These are phyloP conservation scores for Oreochromis mossambicus DNA, from an alignment of 2,797 vertebrate genomes.

Conservation along the genomic window DNA sequence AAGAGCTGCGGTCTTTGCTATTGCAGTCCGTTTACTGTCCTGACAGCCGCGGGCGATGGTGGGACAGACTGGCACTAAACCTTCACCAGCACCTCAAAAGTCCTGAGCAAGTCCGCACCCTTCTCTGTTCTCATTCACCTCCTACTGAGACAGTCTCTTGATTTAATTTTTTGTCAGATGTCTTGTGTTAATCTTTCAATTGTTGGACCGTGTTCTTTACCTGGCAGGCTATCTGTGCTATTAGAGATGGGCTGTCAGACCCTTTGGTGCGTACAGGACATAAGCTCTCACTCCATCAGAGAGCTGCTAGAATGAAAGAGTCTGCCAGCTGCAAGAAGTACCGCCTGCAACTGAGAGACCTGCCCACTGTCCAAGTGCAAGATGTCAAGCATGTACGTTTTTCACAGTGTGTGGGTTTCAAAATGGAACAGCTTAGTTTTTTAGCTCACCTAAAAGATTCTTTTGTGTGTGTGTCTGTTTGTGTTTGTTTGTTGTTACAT, in stretches of 20 bases:
- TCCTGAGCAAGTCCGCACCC: constrained; percentile 76
- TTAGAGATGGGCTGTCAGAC: constrained; percentile 84
- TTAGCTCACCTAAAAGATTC: background rate
- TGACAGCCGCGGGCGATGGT: constrained; percentile 93
- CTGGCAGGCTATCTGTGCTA: constrained; percentile 80
- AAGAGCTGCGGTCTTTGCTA: constrained; percentile 82
- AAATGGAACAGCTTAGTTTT: background rate
- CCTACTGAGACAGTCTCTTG: background rate
- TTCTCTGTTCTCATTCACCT: background rate
- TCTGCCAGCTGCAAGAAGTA: constrained; percentile 81
- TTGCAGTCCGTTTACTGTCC: constrained; percentile 84
- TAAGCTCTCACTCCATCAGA: constrained; percentile 86
- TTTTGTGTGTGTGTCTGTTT: background rate
- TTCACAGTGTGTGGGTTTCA: background rate
- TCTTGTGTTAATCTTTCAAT: background rate
- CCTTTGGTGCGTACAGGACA: constrained; percentile 88
- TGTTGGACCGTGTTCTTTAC: background rate
- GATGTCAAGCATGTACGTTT: constrained; percentile 87
- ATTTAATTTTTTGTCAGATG: background rate
- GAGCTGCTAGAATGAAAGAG: constrained; percentile 85
- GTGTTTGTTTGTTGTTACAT: background rate
- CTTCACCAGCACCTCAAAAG: constrained; percentile 91
- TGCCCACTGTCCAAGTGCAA: constrained; percentile 78
- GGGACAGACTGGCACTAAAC: constrained; percentile 93
- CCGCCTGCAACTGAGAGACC: constrained; percentile 67